phyloP scores from a whole-genome alignment of 1,140 invertebrate genomes.

The Brachionus manjavacas region DNA sequence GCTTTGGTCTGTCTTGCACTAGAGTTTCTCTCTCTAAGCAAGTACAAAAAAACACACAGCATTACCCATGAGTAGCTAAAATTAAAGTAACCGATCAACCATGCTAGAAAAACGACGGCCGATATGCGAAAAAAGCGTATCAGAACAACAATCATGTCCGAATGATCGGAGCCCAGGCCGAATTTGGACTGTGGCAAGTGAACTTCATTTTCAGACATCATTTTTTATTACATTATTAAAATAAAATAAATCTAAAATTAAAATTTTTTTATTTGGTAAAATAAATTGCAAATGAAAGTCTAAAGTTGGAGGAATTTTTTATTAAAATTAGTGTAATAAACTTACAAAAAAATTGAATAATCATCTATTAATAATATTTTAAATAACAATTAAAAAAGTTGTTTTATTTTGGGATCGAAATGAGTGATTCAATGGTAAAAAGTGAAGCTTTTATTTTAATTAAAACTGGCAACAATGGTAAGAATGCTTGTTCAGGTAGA shows the following conservation, averaged over 20 bases:
- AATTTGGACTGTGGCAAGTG: conserved; percentile 23
- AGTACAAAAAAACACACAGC: conserved; percentile 44
- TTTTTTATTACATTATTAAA: neutral
- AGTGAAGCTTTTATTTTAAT: neutral
- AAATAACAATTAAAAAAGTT: neutral
- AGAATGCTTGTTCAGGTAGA: neutral
- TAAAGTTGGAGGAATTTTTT: neutral
- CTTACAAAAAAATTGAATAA: neutral
- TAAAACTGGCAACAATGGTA: neutral
- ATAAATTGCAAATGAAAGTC: neutral
- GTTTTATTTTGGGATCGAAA: neutral
- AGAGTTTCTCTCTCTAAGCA: conserved; percentile 43
- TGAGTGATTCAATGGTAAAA: neutral
- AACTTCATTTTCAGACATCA: neutral
- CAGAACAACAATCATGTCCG: conserved; percentile 21
- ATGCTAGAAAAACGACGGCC: neutral
- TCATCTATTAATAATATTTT: neutral
- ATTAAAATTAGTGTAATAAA: neutral
- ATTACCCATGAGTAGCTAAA: conserved; percentile 46
- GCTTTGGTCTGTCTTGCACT: conserved; percentile 42
- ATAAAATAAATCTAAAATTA: neutral
- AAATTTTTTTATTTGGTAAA: neutral
- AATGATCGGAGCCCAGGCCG: conserved; percentile 27
- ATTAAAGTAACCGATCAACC: conserved; percentile 45
- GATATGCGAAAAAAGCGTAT: neutral